Percentiles rank a stretch among this genome's conserved stretches.
These are phyloP conservation scores for Dolichallabes microphthalmus DNA, from an alignment of 2,113 vertebrate genomes.

Conservation along the genomic window DNA sequence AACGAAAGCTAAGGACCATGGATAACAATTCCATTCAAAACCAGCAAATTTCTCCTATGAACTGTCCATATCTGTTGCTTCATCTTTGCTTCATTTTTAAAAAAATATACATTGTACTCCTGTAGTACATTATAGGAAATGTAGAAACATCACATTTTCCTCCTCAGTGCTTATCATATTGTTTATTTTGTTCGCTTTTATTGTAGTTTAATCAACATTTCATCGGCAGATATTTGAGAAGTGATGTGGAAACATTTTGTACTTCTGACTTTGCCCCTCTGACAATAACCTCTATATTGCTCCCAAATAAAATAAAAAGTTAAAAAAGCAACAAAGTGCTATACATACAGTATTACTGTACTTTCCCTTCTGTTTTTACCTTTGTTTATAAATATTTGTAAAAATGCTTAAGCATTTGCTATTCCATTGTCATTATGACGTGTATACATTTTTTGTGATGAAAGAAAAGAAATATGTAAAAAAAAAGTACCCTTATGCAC, in stretches of 20 bases:
- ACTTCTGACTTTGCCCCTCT: slow-evolving; percentile 61
- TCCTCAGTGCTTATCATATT: slow-evolving; percentile 45
- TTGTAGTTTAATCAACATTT: slow-evolving; percentile 45
- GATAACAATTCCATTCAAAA: slow-evolving; percentile 4
- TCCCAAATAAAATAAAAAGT: slow-evolving; percentile 75
- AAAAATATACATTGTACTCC: slow-evolving; percentile 22
- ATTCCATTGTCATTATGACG: slow-evolving; percentile 61
- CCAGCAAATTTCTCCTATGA: slow-evolving; percentile 24
- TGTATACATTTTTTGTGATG: slow-evolving; percentile 60
- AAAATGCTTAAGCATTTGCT: slow-evolving; percentile 62
- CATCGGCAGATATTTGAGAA: slow-evolving; percentile 47
- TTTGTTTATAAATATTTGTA: slow-evolving; percentile 60
- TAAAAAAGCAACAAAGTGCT: slow-evolving; percentile 68
- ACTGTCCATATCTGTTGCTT: slow-evolving; percentile 39
- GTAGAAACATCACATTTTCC: slow-evolving; percentile 38
- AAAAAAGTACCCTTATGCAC: slow-evolving; percentile 56
- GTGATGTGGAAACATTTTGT: slow-evolving; percentile 68
- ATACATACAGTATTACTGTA: slow-evolving; percentile 83
- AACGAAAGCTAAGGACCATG: slow-evolving; percentile 31
- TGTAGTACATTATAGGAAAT: slow-evolving; percentile 30
- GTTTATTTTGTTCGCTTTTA: slow-evolving; percentile 49
- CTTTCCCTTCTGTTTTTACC: slow-evolving; percentile 72
- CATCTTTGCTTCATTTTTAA: slow-evolving; percentile 20
- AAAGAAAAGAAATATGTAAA: slow-evolving; percentile 46
- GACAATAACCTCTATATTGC: slow-evolving; percentile 78